Base-by-base conservation (phyloP, 2,888 invertebrate genomes). In the Tethea ocularis region DNA sequence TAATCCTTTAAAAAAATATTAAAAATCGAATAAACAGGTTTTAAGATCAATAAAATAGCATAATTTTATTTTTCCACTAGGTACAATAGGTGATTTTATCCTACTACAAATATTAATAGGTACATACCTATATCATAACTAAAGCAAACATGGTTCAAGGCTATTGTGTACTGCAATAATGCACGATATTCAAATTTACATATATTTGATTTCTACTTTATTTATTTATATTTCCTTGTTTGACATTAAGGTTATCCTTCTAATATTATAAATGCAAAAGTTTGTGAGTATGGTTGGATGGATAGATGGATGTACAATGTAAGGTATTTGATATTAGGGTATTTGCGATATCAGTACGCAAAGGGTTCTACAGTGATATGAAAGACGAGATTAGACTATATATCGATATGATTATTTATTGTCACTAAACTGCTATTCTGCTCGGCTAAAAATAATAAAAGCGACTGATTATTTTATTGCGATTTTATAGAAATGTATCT, bases 121-220 rank as follows among this genome's bases (percentile, higher is more conserved):
- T 33, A 29, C 7, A 11, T 33, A 33, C 20, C n/a, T 8, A 46
- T 46, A 46, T 20, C 17, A 46, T 20, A 20, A 46, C 7, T 46
- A 41, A 15, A 46, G 41, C 60, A 60, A 61, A 61, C 63, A 59
- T 61, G 17, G 33, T 64, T 60, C 66, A 71, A 71, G 71, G 71
- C 51, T 56, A 26, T 33, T 26, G 13, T 46, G 36, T 62, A 64
- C 55, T 61, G 51, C 53, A 62, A 61, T 67, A 62, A 51, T 55
- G 65, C 66, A 72, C 61, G 68, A 72, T 66, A 63, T 57, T 36
- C 58, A 61, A 68, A 74, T 74, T 74, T 68, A 65, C 71, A 71
- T 72, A 74, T 36, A 64, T 71, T 68, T 63, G 57, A 52, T 46
- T 59, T 11, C 56, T 63, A 61, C 57, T 24, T 29, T 60, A 57